These are phyloP conservation scores for Crotophaga sulcirostris DNA, from an alignment of 2,113 vertebrate species.

Conservation along the genomic window DNA sequence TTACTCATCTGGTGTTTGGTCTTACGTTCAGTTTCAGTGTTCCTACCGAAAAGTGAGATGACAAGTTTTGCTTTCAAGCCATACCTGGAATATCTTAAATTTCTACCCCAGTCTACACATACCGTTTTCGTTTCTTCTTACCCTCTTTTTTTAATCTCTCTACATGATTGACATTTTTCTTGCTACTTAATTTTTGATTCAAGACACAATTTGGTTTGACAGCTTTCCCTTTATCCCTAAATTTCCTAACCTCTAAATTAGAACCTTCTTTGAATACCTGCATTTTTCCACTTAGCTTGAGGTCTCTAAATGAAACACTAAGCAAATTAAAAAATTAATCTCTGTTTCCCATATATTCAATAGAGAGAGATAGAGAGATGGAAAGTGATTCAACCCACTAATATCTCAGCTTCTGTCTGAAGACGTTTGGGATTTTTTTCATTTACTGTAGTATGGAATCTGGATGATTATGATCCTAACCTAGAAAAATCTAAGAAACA, in stretches of 20 bases:
- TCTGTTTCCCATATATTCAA: background rate
- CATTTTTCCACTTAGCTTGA: background rate
- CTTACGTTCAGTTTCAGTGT: background rate
- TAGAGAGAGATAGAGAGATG: background rate
- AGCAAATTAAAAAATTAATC: background rate
- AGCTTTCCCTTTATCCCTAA: background rate
- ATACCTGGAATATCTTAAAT: background rate
- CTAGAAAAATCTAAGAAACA: background rate
- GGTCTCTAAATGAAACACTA: background rate
- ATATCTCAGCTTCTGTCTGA: background rate
- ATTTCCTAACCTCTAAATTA: background rate
- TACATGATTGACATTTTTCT: background rate
- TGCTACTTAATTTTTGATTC: background rate
- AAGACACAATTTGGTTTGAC: background rate
- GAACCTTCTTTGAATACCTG: background rate
- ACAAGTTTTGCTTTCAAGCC: background rate
- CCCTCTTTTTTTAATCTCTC: background rate
- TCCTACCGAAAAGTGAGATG: background rate
- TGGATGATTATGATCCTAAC: background rate
- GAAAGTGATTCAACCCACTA: background rate
- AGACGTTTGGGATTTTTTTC: background rate
- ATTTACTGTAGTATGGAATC: background rate
- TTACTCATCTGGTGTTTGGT: background rate
- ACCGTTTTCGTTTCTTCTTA: background rate
- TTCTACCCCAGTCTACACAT: background rate